phyloP scores from a whole-genome alignment of 2,888 invertebrate genomes.

The Blera fallax region DNA sequence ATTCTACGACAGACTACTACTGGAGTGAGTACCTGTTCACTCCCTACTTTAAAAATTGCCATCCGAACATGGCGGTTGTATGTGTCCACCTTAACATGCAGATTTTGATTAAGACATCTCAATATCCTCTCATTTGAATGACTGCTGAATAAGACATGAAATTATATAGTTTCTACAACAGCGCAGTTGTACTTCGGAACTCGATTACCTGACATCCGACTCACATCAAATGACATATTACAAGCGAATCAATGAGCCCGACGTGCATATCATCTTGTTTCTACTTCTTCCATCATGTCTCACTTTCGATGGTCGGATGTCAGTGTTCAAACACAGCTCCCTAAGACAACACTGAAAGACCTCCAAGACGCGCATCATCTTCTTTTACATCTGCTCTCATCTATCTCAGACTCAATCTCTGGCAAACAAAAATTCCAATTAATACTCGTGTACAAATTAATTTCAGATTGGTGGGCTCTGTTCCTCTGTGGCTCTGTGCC shows the following conservation, averaged over 20 bases:
- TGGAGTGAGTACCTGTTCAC: no score
- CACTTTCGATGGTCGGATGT: not conserved
- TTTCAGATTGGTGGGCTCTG: slow-evolving; percentile 50
- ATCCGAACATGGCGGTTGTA: no score
- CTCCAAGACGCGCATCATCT: slow-evolving; percentile 48
- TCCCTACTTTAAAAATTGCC: no score
- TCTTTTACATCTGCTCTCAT: slow-evolving; percentile 42
- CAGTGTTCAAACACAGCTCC: not conserved
- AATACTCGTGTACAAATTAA: slow-evolving; percentile 72
- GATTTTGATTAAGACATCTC: not conserved
- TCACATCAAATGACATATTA: not conserved
- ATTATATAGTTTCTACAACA: no score
- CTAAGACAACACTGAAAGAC: slow-evolving; percentile 40
- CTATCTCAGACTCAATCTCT: slow-evolving; percentile 32
- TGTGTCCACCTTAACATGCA: not conserved
- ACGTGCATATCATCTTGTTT: not conserved
- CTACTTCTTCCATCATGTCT: slow-evolving; percentile 22
- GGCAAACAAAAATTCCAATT: slow-evolving; percentile 65
- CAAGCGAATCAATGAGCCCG: slow-evolving; percentile 11
- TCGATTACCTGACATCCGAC: not conserved
- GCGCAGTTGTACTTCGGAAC: not conserved
- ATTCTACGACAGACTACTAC: no score
- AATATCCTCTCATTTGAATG: not conserved
- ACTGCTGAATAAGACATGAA: not conserved
- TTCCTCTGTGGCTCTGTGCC: slow-evolving; percentile 53